phyloP scores from a whole-genome alignment of 2,113 vertebrate species.

The Oenanthe melanoleuca region DNA sequence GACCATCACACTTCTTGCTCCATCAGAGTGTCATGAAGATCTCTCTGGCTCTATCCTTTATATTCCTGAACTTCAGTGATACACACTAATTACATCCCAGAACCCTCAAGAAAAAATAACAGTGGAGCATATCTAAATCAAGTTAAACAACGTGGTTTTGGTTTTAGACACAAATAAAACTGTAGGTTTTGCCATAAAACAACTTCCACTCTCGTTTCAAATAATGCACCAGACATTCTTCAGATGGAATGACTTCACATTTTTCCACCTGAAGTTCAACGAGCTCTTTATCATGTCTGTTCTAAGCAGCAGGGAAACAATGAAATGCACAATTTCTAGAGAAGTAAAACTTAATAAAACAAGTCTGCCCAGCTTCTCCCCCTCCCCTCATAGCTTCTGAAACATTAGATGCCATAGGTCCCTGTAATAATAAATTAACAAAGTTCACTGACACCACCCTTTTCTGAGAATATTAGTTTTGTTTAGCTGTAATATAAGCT shows the following conservation, averaged over 20 bases:
- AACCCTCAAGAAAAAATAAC: neutral
- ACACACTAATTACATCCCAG: neutral
- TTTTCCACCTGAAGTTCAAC: neutral
- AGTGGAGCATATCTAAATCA: neutral
- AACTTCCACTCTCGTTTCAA: neutral
- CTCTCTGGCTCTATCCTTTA: neutral
- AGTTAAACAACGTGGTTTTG: neutral
- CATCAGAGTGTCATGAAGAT: neutral
- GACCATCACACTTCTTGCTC: neutral
- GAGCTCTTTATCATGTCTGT: neutral
- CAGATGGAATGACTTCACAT: neutral
- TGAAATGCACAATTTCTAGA: neutral
- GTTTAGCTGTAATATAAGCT: neutral
- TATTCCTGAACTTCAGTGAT: neutral
- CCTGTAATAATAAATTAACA: neutral
- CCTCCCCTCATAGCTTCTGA: neutral
- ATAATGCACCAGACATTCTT: neutral
- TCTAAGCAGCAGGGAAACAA: neutral
- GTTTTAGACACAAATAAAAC: neutral
- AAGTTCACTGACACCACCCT: neutral
- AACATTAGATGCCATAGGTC: neutral
- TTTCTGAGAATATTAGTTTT: neutral
- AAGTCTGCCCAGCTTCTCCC: neutral
- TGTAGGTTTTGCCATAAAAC: neutral
- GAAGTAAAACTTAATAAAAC: neutral